Evolutionary conservation across 2,113 vertebrate species (phyloP), one percentile per base, ranked within the genome.

Genomic region (Acrocephalus kingi): DNA sequence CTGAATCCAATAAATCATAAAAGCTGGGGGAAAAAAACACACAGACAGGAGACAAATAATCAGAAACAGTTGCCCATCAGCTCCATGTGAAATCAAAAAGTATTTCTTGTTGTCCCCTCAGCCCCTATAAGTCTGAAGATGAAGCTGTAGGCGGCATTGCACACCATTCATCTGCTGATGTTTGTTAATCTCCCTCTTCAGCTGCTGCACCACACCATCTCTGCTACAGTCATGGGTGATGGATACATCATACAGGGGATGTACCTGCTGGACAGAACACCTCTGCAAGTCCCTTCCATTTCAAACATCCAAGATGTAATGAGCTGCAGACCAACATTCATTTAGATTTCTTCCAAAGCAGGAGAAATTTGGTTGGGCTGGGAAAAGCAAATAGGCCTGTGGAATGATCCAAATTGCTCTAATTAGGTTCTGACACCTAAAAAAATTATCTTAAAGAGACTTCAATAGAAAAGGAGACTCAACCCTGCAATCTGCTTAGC

Each of bases 21-120:
- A 74, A 66, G 45, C 51, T 3, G 16, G 12, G 9, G 25, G 19
- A 63, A 68, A 24, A 24, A 11, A 0, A 0, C 30, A 49, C 37
- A 62, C 4, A 64, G 12, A 8, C 27, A 82, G 31, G 6, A 84
- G 22, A 45, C 22, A 79, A 82, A 46, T 9, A 11, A 72, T 49
- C 0, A 9, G 41, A 77, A 80, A 85, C 12, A 54, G 58, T 7
- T 41, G 37, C 20, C 27, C 24, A 18, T 81, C 49, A 54, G 23
- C 16, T 80, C 14, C 23, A 67, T 8, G 23, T 22, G 12, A 71
- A 77, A 74, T 76, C 63, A 54, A 45, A 22, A 72, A 54, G 21
- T 21, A 63, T 80, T 93, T 90, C 43, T 73, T 69, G 30, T 35
- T 2, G 1, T 68, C 4, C 39, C 6, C 10, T 85, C 51, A 78